These are phyloP conservation scores for Petrocephalus zakoni DNA, from an alignment of 2,113 vertebrate species.

Conservation along the genomic window DNA sequence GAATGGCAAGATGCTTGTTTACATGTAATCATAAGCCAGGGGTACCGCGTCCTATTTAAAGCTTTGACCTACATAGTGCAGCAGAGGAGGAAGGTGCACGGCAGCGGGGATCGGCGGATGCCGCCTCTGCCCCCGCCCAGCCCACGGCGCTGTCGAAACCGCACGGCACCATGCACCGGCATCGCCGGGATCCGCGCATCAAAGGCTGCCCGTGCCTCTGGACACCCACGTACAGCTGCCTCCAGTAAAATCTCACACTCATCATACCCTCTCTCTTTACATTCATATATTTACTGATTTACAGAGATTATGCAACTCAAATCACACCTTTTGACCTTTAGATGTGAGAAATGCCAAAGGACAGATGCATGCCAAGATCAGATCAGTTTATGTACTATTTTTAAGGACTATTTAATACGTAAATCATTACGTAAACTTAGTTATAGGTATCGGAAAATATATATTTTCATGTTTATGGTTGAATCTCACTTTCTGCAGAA, in stretches of 20 bases:
- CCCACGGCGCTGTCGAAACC: not conserved
- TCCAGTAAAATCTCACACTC: not conserved
- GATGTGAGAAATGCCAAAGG: not conserved
- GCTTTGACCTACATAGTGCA: constrained; percentile 36
- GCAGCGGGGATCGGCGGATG: not conserved
- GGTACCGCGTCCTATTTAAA: constrained; percentile 29
- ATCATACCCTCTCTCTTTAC: not conserved
- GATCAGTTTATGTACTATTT: not conserved
- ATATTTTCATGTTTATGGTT: not conserved
- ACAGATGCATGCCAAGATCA: not conserved
- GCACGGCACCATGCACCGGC: not conserved
- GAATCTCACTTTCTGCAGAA: not conserved
- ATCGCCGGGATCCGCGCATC: not conserved
- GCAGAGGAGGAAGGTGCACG: not conserved
- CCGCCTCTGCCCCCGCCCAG: not conserved
- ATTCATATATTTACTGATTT: not conserved
- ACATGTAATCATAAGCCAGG: not conserved
- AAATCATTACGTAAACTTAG: not conserved
- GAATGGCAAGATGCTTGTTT: not conserved
- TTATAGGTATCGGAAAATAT: not conserved
- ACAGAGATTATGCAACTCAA: not conserved
- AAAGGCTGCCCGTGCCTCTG: not conserved
- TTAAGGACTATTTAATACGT: not conserved
- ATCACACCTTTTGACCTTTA: not conserved
- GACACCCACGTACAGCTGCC: not conserved